These are phyloP conservation scores for Drepanosiphum platanoidis DNA, from an alignment of 2,888 invertebrate species.

Conservation along the genomic window DNA sequence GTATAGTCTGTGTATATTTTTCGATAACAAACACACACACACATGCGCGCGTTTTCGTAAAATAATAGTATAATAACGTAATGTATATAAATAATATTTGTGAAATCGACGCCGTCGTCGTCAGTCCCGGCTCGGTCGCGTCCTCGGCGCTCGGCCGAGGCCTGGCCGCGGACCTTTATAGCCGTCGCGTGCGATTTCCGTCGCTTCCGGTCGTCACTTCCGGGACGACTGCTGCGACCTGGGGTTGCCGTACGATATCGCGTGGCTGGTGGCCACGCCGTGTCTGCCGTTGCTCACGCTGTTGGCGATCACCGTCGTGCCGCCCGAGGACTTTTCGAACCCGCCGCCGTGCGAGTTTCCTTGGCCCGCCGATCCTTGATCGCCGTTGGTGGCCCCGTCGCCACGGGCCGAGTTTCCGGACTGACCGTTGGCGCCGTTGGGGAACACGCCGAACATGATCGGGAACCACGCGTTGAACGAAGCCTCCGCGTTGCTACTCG, in stretches of 20 bases:
- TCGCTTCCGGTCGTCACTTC: background rate
- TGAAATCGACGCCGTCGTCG: too few relatives aligned
- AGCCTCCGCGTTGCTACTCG: slow-evolving; percentile 63
- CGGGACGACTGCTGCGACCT: slow-evolving; percentile 41
- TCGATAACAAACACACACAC: too few relatives aligned
- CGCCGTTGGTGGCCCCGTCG: slow-evolving; percentile 57
- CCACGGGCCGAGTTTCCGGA: slow-evolving; percentile 8
- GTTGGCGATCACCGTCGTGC: slow-evolving; percentile 77
- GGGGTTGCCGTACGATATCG: slow-evolving; percentile 74
- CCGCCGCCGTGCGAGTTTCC: slow-evolving; percentile 51
- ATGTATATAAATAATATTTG: too few relatives aligned
- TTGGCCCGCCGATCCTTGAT: slow-evolving; percentile 15
- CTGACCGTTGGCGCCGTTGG: slow-evolving; percentile 59
- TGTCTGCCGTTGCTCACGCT: slow-evolving; percentile 78
- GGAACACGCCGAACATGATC: slow-evolving; percentile 65
- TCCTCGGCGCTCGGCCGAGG: too few relatives aligned
- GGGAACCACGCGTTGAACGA: slow-evolving; percentile 66
- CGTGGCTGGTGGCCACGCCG: slow-evolving; percentile 78
- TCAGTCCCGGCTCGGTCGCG: too few relatives aligned
- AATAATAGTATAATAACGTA: too few relatives aligned
- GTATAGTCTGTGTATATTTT: too few relatives aligned
- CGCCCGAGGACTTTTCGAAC: slow-evolving; percentile 63
- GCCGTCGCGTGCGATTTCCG: too few relatives aligned
- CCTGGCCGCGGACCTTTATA: background rate
- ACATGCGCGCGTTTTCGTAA: too few relatives aligned